phyloP scores from a whole-genome alignment of 2,797 vertebrate species.

The Falco berigora region DNA sequence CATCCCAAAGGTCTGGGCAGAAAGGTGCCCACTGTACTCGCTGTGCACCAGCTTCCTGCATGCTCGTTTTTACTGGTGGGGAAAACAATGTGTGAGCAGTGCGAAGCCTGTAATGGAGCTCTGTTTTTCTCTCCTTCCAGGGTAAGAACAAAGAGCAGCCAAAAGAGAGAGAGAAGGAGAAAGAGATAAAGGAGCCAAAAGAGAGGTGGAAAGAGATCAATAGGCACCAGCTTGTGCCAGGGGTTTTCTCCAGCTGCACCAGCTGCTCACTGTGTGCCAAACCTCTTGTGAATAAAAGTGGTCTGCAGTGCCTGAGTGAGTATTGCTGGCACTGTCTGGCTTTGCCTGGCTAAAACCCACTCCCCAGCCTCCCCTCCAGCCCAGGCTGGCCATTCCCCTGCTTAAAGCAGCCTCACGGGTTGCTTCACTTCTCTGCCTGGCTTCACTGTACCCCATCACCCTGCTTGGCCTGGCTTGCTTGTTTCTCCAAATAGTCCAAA shows the following conservation, averaged over 20 bases:
- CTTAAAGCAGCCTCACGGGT: background rate
- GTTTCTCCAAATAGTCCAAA: background rate
- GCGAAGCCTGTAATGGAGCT: background rate
- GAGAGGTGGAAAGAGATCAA: constrained; percentile 69
- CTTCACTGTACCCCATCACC: background rate
- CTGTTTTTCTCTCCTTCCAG: constrained; percentile 68
- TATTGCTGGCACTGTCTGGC: constrained; percentile 46
- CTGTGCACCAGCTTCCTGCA: background rate
- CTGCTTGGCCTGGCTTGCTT: background rate
- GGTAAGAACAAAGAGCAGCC: constrained; percentile 84
- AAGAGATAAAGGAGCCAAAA: constrained; percentile 67
- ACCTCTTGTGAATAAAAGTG: constrained; percentile 82
- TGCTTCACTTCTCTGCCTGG: background rate
- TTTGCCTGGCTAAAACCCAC: background rate
- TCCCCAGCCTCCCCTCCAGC: background rate
- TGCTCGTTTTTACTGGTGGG: accelerated
- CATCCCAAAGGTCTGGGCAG: background rate
- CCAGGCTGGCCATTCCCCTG: background rate
- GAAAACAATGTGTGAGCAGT: background rate
- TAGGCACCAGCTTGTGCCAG: constrained; percentile 80
- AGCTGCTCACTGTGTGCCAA: constrained; percentile 89
- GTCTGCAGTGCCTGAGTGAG: constrained; percentile 91
- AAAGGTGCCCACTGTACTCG: background rate
- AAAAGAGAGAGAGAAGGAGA: constrained; percentile 77
- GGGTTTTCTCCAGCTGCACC: constrained; percentile 81